Evolutionary conservation across 2,797 vertebrate species (phyloP).

Genomic region (Amblyopsis hoosieri): DNA sequence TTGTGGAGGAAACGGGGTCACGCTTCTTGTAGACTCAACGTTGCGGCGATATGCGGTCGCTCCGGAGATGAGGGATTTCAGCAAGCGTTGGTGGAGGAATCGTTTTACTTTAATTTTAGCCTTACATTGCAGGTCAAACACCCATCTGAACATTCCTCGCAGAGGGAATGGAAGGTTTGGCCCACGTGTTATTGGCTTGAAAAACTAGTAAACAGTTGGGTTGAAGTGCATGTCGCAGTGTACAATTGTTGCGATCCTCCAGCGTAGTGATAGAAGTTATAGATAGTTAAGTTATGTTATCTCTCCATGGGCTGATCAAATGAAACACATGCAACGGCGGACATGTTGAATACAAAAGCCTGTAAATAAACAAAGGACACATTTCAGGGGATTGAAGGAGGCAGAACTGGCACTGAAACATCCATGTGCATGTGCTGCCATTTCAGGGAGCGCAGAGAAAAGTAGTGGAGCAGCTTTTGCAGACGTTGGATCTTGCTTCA

Average conservation of each 20-base stretch:
- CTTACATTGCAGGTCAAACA: constrained; percentile 70
- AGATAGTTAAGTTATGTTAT: neutral
- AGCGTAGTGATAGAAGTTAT: constrained; percentile 6
- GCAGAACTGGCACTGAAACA: constrained; percentile 1
- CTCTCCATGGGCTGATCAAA: constrained; percentile 3
- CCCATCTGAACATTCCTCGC: constrained; percentile 51
- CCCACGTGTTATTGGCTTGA: constrained; percentile 38
- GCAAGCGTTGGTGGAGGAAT: constrained; percentile 69
- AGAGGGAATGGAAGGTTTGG: constrained; percentile 41
- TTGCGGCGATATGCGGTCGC: constrained; percentile 52
- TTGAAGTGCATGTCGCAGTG: constrained; percentile 6
- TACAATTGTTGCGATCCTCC: constrained; percentile 21
- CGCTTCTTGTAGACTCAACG: constrained; percentile 68
- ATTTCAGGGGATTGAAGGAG: constrained; percentile 61
- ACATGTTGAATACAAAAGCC: constrained; percentile 17
- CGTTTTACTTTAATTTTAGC: constrained; percentile 62
- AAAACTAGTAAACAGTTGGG: constrained; percentile 21
- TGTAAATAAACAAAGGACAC: constrained; percentile 52
- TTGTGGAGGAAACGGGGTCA: constrained; percentile 71
- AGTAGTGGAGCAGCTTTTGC: constrained; percentile 82
- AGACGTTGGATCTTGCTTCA: constrained; percentile 84
- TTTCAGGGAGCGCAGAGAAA: constrained; percentile 73
- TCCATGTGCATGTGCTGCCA: constrained; percentile 62
- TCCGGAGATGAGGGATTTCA: constrained; percentile 72
- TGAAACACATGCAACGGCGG: neutral